These are phyloP conservation scores for Potamilus streckersoni DNA, from an alignment of 1,140 invertebrate species.

Conservation along the genomic window DNA sequence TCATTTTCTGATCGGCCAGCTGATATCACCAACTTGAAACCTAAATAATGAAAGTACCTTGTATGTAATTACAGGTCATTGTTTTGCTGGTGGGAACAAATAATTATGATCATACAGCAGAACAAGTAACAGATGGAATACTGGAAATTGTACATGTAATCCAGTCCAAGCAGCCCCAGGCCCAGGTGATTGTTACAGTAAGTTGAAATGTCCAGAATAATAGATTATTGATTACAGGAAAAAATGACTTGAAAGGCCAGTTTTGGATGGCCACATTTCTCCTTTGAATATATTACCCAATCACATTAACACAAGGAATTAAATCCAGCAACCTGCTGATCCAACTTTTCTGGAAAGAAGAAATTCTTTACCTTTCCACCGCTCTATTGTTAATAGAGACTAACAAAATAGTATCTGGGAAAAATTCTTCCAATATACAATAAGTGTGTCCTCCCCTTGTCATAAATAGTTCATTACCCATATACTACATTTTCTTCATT, in stretches of 20 bases:
- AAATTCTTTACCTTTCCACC: too few species aligned
- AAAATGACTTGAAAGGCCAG: neutral
- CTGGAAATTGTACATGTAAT: constrained; percentile 80
- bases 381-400: too few species aligned
- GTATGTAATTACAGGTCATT: constrained; percentile 75
- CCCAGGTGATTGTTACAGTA: constrained; percentile 86
- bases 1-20: too few species aligned
- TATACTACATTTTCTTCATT: too few species aligned
- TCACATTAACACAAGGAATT: too few species aligned
- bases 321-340: too few species aligned
- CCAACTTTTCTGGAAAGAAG: too few species aligned
- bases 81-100: constrained; percentile 89
- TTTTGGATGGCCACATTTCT: neutral
- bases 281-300: neutral
- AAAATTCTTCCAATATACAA: too few species aligned
- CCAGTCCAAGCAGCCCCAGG: constrained; percentile 80
- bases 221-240: neutral
- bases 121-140: constrained; percentile 85
- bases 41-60: neutral
- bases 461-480: too few species aligned
- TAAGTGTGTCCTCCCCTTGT: too few species aligned
- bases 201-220: constrained; percentile 57
- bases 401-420: too few species aligned
- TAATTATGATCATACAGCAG: constrained; percentile 81
- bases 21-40: too few species aligned